Evolutionary conservation across 1,140 invertebrate genomes (phyloP), one percentile per base, ranked within the genome.

Genomic region (Lordiphosa stackelbergi): DNA sequence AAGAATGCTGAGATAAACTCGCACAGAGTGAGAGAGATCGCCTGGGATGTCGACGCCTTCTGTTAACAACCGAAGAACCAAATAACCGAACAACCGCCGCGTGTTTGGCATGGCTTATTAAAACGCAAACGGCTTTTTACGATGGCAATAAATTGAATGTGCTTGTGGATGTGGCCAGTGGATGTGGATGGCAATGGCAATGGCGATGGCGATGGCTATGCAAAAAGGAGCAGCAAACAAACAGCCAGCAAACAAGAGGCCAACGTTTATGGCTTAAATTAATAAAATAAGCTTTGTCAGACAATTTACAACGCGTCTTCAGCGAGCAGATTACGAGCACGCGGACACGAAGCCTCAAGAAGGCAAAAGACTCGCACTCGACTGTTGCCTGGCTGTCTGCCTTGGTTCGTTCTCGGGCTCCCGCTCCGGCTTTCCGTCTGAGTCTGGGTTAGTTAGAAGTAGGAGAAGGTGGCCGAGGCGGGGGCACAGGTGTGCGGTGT

Each of bases 251-350:
- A 69, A 69, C 51, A 54, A 65, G 66, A 74, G 71, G 71, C 58
- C 60, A 73, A 69, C 81, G 74, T 85, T 85, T 85, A 85, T 85
- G 81, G 81, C 75, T 85, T 85, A 85, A 84, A 85, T 85, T 85
- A 85, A 85, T 85, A 85, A 85, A 85, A 85, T 85, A 85, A 85
- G 83, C 83, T 85, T 85, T 85, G 83, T 85, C 83, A 85, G 83
- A 83, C 77, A 85, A 85, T 85, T 85, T 85, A 85, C 83, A 85
- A 85, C 78, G 83, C 83, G 84, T 85, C 77, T 85, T 85, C 83
- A 85, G 84, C 83, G 83, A 83, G 84, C 83, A 85, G 83, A 85
- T 85, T 85, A 85, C 81, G 81, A 79, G 81, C 79, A 85, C 71
- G 75, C 77, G 71, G 81, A 69, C 79, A 85, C 74, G 73, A 73